Conservation (phyloP, 2,113 vertebrate genomes). For the Columba livia region DNA sequence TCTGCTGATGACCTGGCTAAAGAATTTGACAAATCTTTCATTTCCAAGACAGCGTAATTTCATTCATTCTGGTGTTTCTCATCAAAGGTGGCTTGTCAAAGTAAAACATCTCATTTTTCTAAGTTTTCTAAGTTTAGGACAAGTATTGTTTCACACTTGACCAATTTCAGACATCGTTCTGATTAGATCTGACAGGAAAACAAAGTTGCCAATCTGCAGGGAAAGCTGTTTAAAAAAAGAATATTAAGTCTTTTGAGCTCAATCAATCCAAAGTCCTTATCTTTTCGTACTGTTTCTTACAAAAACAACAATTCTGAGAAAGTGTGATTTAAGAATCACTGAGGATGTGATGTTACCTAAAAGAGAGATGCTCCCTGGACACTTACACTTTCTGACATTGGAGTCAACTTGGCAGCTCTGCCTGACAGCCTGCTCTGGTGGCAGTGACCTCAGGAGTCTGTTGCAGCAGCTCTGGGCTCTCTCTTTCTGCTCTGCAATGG, state of each 20-base stretch:
- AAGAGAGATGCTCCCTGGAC: not conserved
- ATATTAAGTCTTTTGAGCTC: not conserved
- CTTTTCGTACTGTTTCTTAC: not conserved
- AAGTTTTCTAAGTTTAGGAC: not conserved
- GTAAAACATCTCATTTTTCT: not conserved
- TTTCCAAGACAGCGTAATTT: not conserved
- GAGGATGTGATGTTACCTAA: not conserved
- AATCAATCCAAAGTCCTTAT: not conserved
- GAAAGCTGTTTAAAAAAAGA: not conserved
- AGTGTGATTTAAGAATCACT: not conserved
- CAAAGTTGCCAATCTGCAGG: not conserved
- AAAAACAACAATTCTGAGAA: not conserved
- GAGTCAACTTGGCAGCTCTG: not conserved
- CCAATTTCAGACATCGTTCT: not conserved
- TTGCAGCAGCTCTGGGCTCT: accelerated
- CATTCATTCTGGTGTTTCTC: not conserved
- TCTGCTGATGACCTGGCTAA: not conserved
- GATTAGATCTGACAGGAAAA: not conserved
- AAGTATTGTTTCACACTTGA: not conserved
- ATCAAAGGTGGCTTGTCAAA: not conserved
- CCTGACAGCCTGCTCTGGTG: not conserved
- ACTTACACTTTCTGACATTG: not conserved
- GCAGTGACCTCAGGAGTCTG: not conserved
- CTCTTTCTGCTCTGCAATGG: not conserved
- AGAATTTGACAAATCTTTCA: not conserved